phyloP scores from a whole-genome alignment of 2,113 vertebrate species.

The Pteruthius melanotis region DNA sequence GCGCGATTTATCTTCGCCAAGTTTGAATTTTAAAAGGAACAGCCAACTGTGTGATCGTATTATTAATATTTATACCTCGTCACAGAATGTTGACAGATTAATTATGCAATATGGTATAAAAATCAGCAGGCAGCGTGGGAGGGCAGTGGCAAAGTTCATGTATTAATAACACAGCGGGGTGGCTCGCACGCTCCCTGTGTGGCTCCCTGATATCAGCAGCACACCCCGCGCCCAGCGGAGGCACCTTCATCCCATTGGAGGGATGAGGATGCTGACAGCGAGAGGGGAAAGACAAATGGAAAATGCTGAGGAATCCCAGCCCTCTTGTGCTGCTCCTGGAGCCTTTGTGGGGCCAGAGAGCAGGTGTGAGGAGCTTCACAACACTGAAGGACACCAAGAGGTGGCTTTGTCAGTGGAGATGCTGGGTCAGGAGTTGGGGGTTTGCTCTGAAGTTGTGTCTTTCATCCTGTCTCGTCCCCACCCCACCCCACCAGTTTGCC shows the following conservation, averaged over 20 bases:
- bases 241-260: background rate
- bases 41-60: conserved; percentile 74
- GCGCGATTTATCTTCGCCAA: conserved; percentile 66
- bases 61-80: conserved; percentile 83
- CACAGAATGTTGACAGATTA: conserved; percentile 82
- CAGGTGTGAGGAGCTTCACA: background rate
- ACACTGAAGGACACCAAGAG: accelerated
- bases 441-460: background rate
- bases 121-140: conserved; percentile 72
- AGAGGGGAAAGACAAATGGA: background rate
- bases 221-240: background rate
- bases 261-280: background rate
- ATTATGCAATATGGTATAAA: conserved; percentile 79
- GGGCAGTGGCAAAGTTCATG: conserved; percentile 69
- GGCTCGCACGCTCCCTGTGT: background rate
- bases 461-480: background rate
- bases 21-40: conserved; percentile 75
- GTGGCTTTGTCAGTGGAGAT: background rate
- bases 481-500: background rate
- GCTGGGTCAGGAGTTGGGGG: background rate
- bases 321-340: accelerated
- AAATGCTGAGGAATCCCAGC: background rate
- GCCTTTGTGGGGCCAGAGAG: background rate
- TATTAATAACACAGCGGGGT: conserved; percentile 67
- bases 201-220: background rate